Conservation (phyloP, 2,888 invertebrate species). For the Melipona beecheii region DNA sequence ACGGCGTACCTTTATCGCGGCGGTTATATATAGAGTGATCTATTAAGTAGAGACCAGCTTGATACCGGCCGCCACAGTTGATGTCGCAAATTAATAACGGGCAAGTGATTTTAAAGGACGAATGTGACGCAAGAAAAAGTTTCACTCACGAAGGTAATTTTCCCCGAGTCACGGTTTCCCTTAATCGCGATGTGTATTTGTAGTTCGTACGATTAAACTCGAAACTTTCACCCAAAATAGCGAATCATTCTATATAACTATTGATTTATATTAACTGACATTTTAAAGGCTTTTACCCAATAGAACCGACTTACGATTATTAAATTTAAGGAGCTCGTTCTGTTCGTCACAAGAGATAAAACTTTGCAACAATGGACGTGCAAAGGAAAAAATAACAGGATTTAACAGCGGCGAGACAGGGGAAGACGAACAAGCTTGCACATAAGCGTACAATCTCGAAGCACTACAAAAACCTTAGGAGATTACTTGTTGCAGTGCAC, state of each 20-base stretch:
- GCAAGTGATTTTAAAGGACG: conserved; percentile 7
- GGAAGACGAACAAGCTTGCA: conserved; percentile 38
- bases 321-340: background rate
- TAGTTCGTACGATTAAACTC: background rate
- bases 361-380: background rate
- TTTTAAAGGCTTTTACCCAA: background rate
- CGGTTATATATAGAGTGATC: background rate
- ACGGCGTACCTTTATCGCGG: background rate
- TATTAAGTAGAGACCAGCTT: background rate
- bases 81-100: conserved; percentile 21
- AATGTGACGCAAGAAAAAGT: conserved; percentile 19
- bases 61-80: background rate
- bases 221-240: background rate
- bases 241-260: background rate
- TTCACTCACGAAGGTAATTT: background rate
- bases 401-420: conserved; percentile 26
- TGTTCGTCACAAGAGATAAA: background rate
- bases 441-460: conserved; percentile 57
- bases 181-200: background rate
- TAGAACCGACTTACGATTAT: background rate
- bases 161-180: background rate
- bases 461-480: conserved; percentile 56
- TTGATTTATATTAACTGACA: background rate
- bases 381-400: conserved; percentile 6
- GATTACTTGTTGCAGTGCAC: conserved; percentile 59